These are phyloP conservation scores for Acronicta psi DNA, from an alignment of 2,888 invertebrate species.

Conservation along the genomic window DNA sequence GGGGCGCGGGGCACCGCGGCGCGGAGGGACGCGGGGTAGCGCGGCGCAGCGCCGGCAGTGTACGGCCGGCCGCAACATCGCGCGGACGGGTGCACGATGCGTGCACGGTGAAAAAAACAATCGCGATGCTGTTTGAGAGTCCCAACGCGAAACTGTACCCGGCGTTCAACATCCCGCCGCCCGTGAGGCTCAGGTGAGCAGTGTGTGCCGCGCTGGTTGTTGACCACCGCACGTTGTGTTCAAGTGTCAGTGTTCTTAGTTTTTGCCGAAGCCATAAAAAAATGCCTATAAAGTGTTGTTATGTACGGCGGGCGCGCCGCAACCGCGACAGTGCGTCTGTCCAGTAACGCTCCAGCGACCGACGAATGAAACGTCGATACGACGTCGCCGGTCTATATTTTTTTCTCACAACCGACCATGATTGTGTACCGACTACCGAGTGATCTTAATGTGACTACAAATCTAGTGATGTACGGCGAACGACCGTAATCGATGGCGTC, in stretches of 20 bases:
- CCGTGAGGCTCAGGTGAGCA: conserved; percentile 89
- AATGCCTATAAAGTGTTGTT: conserved; percentile 74
- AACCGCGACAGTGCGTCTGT: conserved; percentile 70
- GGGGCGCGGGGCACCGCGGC: conserved; percentile 67
- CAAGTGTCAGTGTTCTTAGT: conserved; percentile 70
- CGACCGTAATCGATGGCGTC: conserved; percentile 26
- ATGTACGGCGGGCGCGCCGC: conserved; percentile 65
- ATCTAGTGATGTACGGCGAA: conserved; percentile 32
- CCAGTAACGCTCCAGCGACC: conserved; percentile 68
- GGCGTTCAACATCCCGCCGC: conserved; percentile 92
- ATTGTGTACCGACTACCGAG: conserved; percentile 42
- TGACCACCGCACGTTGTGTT: conserved; percentile 48
- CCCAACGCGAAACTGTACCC: conserved; percentile 92
- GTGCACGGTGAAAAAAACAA: conserved; percentile 79
- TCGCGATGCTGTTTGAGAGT: conserved; percentile 92
- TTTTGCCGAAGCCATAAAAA: conserved; percentile 74
- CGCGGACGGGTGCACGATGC: conserved; percentile 77
- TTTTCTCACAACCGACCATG: conserved; percentile 52
- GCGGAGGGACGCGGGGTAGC: conserved; percentile 61
- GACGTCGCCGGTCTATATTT: conserved; percentile 62
- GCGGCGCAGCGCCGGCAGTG: conserved; percentile 72
- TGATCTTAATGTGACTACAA: conserved; percentile 32
- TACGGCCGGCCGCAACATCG: conserved; percentile 78
- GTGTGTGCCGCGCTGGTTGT: conserved; percentile 40
- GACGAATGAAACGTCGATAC: conserved; percentile 77